Percentiles rank a stretch among this genome's conserved stretches.
Evolutionary conservation across 64 coral and sea anemone species (phyloP).

Genomic region (Dendronephthya gigantea): DNA sequence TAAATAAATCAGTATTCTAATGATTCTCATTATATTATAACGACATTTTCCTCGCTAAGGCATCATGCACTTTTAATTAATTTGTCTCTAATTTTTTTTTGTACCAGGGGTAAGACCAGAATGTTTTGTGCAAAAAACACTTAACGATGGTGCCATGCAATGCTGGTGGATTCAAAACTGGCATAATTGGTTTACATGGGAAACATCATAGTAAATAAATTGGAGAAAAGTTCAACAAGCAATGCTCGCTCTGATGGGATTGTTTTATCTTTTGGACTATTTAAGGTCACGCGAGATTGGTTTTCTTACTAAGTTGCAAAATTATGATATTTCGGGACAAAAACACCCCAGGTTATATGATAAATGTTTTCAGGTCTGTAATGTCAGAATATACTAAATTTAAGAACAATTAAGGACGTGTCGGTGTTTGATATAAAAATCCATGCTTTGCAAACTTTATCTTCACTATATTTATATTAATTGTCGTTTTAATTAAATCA

Average conservation of each 20-base stretch:
- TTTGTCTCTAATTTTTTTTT: background rate
- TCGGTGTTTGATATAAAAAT: background rate
- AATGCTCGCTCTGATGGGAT: background rate
- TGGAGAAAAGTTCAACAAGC: background rate
- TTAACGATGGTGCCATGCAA: background rate
- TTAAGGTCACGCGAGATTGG: background rate
- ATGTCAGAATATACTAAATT: background rate
- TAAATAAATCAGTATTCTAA: no score
- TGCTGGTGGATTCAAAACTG: background rate
- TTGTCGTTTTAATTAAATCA: background rate
- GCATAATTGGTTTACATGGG: background rate
- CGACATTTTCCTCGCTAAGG: no score
- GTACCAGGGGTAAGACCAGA: background rate
- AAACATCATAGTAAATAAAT: background rate
- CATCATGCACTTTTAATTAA: no score
- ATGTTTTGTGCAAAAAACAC: background rate
- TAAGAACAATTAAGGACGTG: background rate
- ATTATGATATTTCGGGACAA: background rate
- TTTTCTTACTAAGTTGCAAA: background rate
- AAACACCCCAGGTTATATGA: background rate
- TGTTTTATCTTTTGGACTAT: conserved; percentile 2
- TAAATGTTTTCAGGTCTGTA: background rate
- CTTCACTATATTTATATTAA: background rate
- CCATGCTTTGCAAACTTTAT: background rate
- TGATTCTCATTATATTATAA: no score